These are phyloP conservation scores for Heliopora coerulea DNA, from an alignment of 92 coral and sea anemone species.

Conservation along the genomic window DNA sequence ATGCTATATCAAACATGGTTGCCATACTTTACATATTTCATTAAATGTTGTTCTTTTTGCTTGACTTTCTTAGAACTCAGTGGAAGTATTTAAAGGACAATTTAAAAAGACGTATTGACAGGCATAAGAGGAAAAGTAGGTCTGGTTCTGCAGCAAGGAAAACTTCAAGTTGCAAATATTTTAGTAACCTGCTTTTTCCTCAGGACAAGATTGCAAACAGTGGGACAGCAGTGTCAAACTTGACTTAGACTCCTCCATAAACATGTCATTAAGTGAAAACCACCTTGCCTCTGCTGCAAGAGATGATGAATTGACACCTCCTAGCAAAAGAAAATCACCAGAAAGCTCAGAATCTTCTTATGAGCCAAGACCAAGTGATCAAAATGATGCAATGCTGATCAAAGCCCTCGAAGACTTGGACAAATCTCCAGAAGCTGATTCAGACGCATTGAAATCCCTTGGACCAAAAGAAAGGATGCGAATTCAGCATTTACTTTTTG, in stretches of 20 bases:
- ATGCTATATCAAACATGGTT: no score
- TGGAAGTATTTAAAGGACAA: constrained; percentile 24
- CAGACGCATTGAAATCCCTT: not conserved
- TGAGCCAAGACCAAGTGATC: not conserved
- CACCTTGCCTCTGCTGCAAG: not conserved
- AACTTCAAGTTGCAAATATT: constrained; percentile 11
- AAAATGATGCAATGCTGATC: constrained; percentile 12
- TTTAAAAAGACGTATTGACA: constrained; percentile 22
- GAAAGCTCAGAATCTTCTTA: constrained; percentile 2
- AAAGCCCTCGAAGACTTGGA: constrained; percentile 21
- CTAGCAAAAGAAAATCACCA: not conserved
- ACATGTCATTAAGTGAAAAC: not conserved
- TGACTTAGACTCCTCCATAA: not conserved
- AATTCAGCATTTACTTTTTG: constrained; percentile 6
- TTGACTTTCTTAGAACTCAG: constrained; percentile 21
- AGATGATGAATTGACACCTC: constrained; percentile 10
- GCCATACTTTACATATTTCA: no score
- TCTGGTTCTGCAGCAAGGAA: constrained; percentile 24
- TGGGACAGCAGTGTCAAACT: constrained; percentile 7
- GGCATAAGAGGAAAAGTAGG: constrained; percentile 6
- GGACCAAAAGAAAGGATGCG: constrained; percentile 7
- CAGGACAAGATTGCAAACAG: constrained; percentile 12
- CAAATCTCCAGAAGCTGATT: not conserved
- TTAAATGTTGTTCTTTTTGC: no score
- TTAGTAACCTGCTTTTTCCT: not conserved